Percentiles rank a stretch among this genome's conserved stretches.
These are phyloP conservation scores for Cylindroiulus punctatus DNA, from an alignment of 2,888 invertebrate genomes.

Conservation along the genomic window DNA sequence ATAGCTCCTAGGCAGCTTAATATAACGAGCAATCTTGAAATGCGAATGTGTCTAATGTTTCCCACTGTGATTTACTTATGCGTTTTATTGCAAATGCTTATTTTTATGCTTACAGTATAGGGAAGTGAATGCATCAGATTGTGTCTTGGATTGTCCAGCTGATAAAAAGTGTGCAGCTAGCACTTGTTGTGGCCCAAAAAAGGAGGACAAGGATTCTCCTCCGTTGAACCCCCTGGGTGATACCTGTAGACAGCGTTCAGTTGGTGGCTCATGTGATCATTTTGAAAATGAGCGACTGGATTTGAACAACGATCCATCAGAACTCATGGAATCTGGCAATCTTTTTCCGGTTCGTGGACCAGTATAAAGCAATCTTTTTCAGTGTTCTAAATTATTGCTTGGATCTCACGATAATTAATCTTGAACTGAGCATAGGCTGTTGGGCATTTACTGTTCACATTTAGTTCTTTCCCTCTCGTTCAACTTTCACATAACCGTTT, in stretches of 20 bases:
- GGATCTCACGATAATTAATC: conserved; percentile 26
- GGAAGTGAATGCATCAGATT: conserved; percentile 70
- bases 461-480: background rate
- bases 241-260: conserved; percentile 48
- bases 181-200: conserved; percentile 79
- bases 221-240: conserved; percentile 44
- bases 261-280: conserved; percentile 9
- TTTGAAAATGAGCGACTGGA: conserved; percentile 23
- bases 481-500: background rate
- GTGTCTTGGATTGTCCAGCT: conserved; percentile 88
- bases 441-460: background rate
- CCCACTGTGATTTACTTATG: too few species aligned
- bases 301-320: conserved; percentile 24
- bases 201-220: conserved; percentile 54
- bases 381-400: background rate
- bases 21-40: too few species aligned
- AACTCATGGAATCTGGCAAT: conserved; percentile 53
- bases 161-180: conserved; percentile 81
- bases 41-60: too few species aligned
- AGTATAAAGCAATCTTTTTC: background rate
- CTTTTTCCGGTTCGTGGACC: conserved; percentile 34
- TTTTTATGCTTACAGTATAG: background rate
- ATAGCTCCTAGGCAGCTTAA: too few species aligned
- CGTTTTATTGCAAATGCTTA: background rate
- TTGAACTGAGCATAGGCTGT: background rate